Percentiles rank a stretch among this genome's conserved stretches.
phyloP scores from a whole-genome alignment of 1,140 invertebrate genomes.

The Ceratosolen solmsi region DNA sequence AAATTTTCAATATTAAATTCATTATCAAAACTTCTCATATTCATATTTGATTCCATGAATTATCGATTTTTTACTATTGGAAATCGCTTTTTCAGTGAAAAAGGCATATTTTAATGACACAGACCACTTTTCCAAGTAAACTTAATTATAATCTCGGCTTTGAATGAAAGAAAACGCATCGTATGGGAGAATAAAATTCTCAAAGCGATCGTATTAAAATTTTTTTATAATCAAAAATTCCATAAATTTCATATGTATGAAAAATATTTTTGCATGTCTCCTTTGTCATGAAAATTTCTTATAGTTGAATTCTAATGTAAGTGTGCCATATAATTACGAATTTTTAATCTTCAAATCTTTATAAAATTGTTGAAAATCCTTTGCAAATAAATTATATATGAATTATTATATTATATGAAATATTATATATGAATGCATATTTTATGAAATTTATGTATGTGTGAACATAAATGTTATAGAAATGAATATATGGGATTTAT shows the following conservation, averaged over 20 bases:
- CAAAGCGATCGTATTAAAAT: background rate
- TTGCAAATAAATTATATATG: no score
- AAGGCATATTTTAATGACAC: background rate
- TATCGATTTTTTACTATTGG: constrained; percentile 25
- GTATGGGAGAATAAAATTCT: background rate
- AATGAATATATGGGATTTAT: no score
- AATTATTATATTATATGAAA: no score
- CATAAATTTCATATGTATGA: constrained; percentile 24
- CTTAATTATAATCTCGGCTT: constrained; percentile 15
- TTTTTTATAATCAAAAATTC: background rate
- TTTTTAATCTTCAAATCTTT: no score
- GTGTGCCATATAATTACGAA: no score
- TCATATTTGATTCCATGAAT: constrained; percentile 3
- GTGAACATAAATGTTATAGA: no score
- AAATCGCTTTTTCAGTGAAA: background rate
- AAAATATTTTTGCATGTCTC: background rate
- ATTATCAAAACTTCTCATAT: background rate
- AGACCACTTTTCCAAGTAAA: constrained; percentile 3
- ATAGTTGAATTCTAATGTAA: no score
- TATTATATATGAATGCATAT: no score
- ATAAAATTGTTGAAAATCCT: no score
- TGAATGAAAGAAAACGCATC: constrained; percentile 12
- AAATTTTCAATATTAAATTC: constrained; percentile 35
- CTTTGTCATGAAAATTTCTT: background rate
- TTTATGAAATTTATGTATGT: no score